Evolutionary conservation across 2,888 invertebrate genomes (phyloP).

Genomic region (Drosophila buzzatii): DNA sequence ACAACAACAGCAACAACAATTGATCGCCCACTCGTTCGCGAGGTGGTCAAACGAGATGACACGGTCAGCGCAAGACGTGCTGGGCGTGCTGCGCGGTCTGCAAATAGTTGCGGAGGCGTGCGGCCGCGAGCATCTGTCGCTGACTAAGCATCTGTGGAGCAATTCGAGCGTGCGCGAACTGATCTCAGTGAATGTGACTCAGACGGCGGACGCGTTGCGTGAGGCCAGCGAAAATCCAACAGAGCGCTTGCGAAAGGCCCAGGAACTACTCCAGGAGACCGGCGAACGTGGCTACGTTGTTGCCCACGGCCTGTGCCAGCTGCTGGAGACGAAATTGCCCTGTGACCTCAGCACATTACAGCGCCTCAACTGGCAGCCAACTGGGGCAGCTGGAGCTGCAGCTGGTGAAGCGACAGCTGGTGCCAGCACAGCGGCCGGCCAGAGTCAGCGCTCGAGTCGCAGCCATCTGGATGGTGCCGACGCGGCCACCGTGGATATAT

Average conservation of each 20-base stretch:
- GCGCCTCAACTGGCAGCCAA: conserved; percentile 27
- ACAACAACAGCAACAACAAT: conserved; percentile 7
- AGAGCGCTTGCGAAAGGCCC: conserved; percentile 83
- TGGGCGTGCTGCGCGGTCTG: conserved; percentile 89
- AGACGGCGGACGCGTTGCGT: conserved; percentile 66
- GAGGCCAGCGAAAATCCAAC: conserved; percentile 71
- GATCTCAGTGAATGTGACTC: conserved; percentile 71
- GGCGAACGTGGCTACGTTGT: conserved; percentile 89
- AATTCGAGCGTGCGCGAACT: conserved; percentile 89
- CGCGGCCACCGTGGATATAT: conserved; percentile 83
- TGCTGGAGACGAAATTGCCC: conserved; percentile 82
- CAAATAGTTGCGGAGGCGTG: conserved; percentile 89
- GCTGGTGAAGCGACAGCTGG: not conserved
- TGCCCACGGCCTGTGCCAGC: conserved; percentile 89
- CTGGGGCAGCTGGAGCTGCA: not conserved
- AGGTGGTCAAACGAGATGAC: conserved; percentile 68
- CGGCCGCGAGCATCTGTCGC: conserved; percentile 88
- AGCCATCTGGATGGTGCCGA: conserved; percentile 76
- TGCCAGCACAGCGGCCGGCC: conserved; percentile 3
- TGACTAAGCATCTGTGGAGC: conserved; percentile 88
- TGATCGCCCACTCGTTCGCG: conserved; percentile 22
- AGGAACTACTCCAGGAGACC: conserved; percentile 86
- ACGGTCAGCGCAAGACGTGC: conserved; percentile 87
- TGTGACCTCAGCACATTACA: conserved; percentile 52
- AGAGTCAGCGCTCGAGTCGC: conserved; percentile 2